These are phyloP conservation scores for Drosophila malerkotliana DNA, from an alignment of 1,140 invertebrate species.

Conservation along the genomic window DNA sequence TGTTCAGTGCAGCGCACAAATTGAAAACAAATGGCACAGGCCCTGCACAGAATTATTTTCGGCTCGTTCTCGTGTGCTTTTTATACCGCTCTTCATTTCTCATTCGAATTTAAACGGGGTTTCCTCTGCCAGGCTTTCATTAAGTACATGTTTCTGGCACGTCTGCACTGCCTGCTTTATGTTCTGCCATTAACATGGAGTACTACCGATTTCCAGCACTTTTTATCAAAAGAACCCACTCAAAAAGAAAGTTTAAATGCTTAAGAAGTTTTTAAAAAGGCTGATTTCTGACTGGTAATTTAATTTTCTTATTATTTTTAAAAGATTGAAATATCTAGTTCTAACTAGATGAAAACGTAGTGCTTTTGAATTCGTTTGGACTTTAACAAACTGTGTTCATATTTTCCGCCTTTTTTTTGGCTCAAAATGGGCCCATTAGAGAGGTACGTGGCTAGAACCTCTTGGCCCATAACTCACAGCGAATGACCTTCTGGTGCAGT, in stretches of 20 bases:
- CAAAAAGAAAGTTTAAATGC: no score
- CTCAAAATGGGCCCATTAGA: constrained; percentile 60
- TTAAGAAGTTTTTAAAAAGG: no score
- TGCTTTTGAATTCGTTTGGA: background rate
- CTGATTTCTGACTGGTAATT: no score
- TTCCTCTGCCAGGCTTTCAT: constrained; percentile 27
- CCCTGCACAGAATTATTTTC: constrained; percentile 58
- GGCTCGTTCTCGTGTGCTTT: constrained; percentile 22
- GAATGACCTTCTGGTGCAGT: constrained; percentile 73
- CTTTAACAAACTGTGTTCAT: constrained; percentile 1
- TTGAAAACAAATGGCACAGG: constrained; percentile 79
- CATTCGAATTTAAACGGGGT: constrained; percentile 28
- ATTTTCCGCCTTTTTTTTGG: constrained; percentile 19
- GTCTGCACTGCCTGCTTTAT: constrained; percentile 18
- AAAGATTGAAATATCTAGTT: no score
- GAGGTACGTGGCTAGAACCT: constrained; percentile 48
- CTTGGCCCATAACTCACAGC: constrained; percentile 72
- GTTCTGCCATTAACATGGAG: background rate
- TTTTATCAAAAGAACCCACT: background rate
- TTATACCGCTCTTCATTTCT: constrained; percentile 29
- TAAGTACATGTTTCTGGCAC: constrained; percentile 30
- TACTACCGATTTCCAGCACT: background rate
- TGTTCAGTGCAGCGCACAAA: constrained; percentile 63
- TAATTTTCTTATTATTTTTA: background rate
- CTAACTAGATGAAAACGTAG: no score